Base-by-base conservation (phyloP, 2,888 invertebrate genomes). In the Liodrosophila aerea region DNA sequence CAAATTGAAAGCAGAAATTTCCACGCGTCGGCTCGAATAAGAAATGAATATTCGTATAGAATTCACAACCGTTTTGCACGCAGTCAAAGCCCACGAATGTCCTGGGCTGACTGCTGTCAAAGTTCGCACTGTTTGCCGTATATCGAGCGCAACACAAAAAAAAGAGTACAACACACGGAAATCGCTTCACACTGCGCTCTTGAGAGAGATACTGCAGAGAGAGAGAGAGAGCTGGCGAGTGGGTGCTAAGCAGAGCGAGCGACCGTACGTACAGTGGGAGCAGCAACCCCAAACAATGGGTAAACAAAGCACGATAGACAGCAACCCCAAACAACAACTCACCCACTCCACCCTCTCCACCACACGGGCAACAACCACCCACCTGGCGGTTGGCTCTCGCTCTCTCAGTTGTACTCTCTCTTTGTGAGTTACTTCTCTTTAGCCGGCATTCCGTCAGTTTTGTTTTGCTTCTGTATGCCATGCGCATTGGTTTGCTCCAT, bases 1-100 rank as follows among this genome's bases (percentile, higher is more conserved):
- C 2, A 2, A 22, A 54, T 63, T 36, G 22, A 39, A 36, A 40
- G 27, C 50, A 41, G 33, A 46, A 51, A 56, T 65, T 70, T 67
- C 54, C 63, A 69, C 75, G 74, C 84, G 76, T 39, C 66, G 76
- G 49, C 31, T 13, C 37, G 37, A 16, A 7, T 50, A n/a, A 16
- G 18, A 12, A 50, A 40, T 22, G 15, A 11, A 34, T 27, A 49
- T 30, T 31, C 4, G 29, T 27, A 27, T 44, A 46, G 59, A 43
- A 72, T 76, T 88, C 87, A 88, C 87, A 88, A 88, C 87, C 87
- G 83, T 86, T 76, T 75, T 74, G 75, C 74, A 76, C 77, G 80
- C 80, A 86, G 83, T 75, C 76, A 74, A 76, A 71, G 77, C 77
- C 85, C 82, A 74, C 85, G 88, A 88, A 87, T 87, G 88, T 67